Evolutionary conservation across 2,888 invertebrate genomes (phyloP), one percentile per base, ranked within the genome.

Genomic region (Congeria kusceri): DNA sequence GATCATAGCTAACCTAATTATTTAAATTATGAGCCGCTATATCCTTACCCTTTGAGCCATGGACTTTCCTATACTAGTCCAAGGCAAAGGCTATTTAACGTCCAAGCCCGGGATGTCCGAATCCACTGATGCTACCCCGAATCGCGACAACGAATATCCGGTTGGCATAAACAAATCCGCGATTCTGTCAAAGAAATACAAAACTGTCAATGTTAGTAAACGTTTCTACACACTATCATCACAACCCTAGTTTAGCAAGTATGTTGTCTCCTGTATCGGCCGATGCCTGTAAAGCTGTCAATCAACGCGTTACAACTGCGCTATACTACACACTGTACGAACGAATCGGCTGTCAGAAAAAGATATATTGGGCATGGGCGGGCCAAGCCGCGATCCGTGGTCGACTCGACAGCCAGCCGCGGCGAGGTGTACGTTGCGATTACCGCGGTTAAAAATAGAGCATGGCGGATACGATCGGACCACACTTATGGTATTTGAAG

Each of bases 191-290:
- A 86, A 89, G 88, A 89, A 86, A 88, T 85, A 84, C 83, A 87
- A 88, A 89, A 91, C 89, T 91, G 91, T 91, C 91, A 91, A 90
- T 88, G 87, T 83, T 86, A 80, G 87, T 89, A 88, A 87, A 88
- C 86, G 88, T 87, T 89, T 88, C 78, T 68, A 76, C 80, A 78
- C 86, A 84, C 88, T 89, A 88, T 90, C 90, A 90, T 88, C 89
- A 89, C 90, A 80, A 77, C 77, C 86, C 87, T 81, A 87, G 86
- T 91, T 88, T 87, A 89, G 88, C 88, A 85, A 89, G 86, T 88
- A 85, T 85, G 83, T 85, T 89, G 90, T 91, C 89, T 87, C 85
- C 82, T 84, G 88, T 88, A 88, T 87, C 86, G 88, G 89, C 89
- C 88, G 80, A 83, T 84, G 75, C 86, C 87, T 83, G 88, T 87